A percentile compares a stretch with the other conserved stretches of the same genome.
Conservation (phyloP, 2,797 vertebrate species). For the Rhodeus uyekii region DNA sequence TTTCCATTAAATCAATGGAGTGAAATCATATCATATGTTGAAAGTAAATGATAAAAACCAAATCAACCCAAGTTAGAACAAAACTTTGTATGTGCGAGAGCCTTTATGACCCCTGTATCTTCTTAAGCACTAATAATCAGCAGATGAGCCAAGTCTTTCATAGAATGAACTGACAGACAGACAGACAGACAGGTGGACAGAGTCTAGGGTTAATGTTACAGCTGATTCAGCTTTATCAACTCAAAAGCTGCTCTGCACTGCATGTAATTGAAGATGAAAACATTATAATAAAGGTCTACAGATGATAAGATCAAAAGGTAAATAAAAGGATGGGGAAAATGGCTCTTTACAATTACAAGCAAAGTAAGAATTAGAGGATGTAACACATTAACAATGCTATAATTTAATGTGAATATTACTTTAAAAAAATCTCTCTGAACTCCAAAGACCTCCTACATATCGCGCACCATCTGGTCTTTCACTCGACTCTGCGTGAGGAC, state of each 20-base stretch:
- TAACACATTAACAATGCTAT: slow-evolving; percentile 16
- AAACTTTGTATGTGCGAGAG: not conserved
- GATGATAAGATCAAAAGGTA: slow-evolving; percentile 15
- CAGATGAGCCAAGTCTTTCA: too few species aligned
- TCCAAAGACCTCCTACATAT: slow-evolving; percentile 16
- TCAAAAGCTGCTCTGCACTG: not conserved
- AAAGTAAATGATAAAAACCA: slow-evolving; percentile 20
- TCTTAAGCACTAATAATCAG: not conserved
- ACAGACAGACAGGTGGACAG: not conserved
- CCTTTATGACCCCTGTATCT: slow-evolving; percentile 6
- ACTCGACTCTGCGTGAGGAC: slow-evolving; percentile 15
- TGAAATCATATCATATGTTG: slow-evolving; percentile 23
- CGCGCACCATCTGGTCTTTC: slow-evolving; percentile 34
- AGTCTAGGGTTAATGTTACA: not conserved
- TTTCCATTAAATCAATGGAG: slow-evolving; percentile 11
- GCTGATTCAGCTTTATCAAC: slow-evolving; percentile 1
- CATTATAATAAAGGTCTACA: slow-evolving; percentile 7
- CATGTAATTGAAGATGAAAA: not conserved
- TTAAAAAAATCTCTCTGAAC: slow-evolving; percentile 28
- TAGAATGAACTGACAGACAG: too few species aligned
- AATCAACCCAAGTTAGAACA: not conserved
- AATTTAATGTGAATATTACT: slow-evolving; percentile 7
- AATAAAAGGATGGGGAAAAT: slow-evolving; percentile 13
- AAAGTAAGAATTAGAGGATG: not conserved
- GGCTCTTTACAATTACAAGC: not conserved